phyloP scores from a whole-genome alignment of 92 coral and sea anemone species.

The Ricordea florida region DNA sequence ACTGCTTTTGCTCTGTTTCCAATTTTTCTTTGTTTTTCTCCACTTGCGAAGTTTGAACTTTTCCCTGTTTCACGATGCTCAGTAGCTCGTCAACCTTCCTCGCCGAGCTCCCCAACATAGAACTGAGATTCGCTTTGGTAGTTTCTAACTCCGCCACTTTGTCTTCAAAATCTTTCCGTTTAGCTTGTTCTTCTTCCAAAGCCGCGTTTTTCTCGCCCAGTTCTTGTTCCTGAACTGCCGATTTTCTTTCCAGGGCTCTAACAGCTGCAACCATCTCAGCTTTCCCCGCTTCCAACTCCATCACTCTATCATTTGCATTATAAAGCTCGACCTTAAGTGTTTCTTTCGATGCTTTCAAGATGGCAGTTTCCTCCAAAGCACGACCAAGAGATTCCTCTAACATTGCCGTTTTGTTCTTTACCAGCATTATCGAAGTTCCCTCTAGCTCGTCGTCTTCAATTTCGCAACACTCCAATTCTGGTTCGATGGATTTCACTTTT shows the following conservation, averaged over 20 bases:
- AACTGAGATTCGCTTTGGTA: conserved; percentile 38
- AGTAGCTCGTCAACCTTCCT: conserved; percentile 68
- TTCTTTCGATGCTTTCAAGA: conserved; percentile 84
- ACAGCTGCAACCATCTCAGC: conserved; percentile 57
- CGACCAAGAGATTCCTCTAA: conserved; percentile 90
- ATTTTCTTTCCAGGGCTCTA: conserved; percentile 48
- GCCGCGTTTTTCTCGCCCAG: conserved; percentile 50
- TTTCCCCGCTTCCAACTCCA: conserved; percentile 64
- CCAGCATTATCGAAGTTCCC: conserved; percentile 78
- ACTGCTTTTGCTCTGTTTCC: conserved; percentile 70
- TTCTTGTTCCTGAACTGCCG: conserved; percentile 38
- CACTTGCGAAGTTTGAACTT: conserved; percentile 62
- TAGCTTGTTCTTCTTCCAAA: conserved; percentile 43
- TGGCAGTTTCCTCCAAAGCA: conserved; percentile 80
- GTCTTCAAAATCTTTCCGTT: conserved; percentile 65
- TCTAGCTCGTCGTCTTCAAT: conserved; percentile 90
- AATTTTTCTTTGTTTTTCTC: conserved; percentile 74
- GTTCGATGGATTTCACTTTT: conserved; percentile 69
- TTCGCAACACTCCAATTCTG: conserved; percentile 85
- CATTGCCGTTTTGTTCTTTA: conserved; percentile 87
- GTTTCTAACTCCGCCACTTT: conserved; percentile 27
- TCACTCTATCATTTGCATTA: conserved; percentile 55
- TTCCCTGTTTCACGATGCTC: conserved; percentile 59
- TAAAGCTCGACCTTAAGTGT: conserved; percentile 53
- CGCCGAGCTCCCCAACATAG: conserved; percentile 57